Base-by-base conservation (phyloP, 2,888 invertebrate species). In the Timema podura region DNA sequence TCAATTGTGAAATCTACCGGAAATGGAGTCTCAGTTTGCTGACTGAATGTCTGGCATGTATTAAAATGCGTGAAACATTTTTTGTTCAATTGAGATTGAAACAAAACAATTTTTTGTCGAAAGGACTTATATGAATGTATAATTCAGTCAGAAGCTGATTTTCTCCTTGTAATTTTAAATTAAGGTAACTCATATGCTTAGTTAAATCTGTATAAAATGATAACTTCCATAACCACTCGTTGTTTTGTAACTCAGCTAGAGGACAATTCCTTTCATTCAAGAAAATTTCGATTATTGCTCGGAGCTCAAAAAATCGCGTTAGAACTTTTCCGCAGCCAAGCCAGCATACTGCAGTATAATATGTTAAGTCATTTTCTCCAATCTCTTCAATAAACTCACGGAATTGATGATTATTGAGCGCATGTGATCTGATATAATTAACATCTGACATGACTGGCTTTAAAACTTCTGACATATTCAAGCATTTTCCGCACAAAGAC, bases 381-480 rank as follows among this genome's bases (percentile, higher is more conserved):
- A 76, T 76, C 71, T 76, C 73, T 75, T 75, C 73, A 74, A 75
- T 74, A 75, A 76, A 75, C 71, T 75, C 68, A 68, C 71, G 71
- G 71, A 76, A 76, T 75, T 76, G 74, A 48, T 46, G 48, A 46
- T 57, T 13, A 65, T 69, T 70, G 44, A 64, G 69, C 13, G 45
- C 69, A 69, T 2, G 45, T n/a, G 65, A 64, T 64, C 70, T 74
- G 77, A 78, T 77, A 74, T 76, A 77, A 76, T 77, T 77, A 75
- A 76, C 76, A 76, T 67, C 71, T 76, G 75, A 76, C 73, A 77
- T 75, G 74, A 76, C 75, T 76, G 76, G 75, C 73, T 77, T 76
- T 67, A 78, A 68, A 77, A 77, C 76, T 75, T 75, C 74, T 71
- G 76, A 77, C 76, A 77, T 75, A 76, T 77, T 74, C 75, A 78